These are phyloP conservation scores for Zaprionus tsacasi DNA, from an alignment of 1,140 invertebrate genomes.

Conservation along the genomic window DNA sequence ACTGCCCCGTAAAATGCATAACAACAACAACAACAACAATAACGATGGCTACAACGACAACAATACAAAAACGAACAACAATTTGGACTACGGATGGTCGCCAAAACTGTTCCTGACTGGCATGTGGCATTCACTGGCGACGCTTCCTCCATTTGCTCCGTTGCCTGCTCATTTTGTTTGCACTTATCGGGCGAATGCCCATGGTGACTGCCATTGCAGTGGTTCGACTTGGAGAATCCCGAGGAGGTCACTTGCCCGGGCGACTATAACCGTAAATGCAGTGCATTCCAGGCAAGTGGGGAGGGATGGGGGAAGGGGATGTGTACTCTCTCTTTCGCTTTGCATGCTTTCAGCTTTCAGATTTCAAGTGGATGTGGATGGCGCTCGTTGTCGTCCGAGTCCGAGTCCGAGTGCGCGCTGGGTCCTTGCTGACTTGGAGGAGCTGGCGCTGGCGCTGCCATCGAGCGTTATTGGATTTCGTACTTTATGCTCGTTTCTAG, in stretches of 20 bases:
- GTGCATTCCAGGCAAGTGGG: slow-evolving; percentile 83
- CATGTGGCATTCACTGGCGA: slow-evolving; percentile 76
- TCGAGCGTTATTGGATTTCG: slow-evolving; percentile 81
- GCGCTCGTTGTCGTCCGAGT: slow-evolving; percentile 31
- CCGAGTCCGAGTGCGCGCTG: slow-evolving; percentile 45
- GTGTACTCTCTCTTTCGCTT: slow-evolving; percentile 76
- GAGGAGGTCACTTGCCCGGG: slow-evolving; percentile 89
- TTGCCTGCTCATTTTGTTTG: slow-evolving; percentile 74
- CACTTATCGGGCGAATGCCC: slow-evolving; percentile 74
- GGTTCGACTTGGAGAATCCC: slow-evolving; percentile 92
- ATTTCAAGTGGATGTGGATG: slow-evolving; percentile 35
- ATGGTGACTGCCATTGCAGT: slow-evolving; percentile 85
- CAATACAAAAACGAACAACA: slow-evolving; percentile 47
- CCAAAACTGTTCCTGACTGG: slow-evolving; percentile 72
- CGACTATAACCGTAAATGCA: slow-evolving; percentile 87
- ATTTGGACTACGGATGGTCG: slow-evolving; percentile 54
- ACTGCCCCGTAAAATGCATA: slow-evolving; percentile 71
- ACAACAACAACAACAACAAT: slow-evolving; percentile 53
- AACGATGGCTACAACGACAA: slow-evolving; percentile 19
- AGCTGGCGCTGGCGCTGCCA: slow-evolving; percentile 66
- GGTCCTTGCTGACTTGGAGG: slow-evolving; percentile 40
- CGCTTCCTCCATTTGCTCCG: slow-evolving; percentile 61
- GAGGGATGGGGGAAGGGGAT: slow-evolving; percentile 15
- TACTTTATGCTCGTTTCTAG: slow-evolving; percentile 78
- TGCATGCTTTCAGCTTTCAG: slow-evolving; percentile 74